A percentile compares a stretch with the other conserved stretches of the same genome.
phyloP scores from a whole-genome alignment of 2,888 invertebrate genomes.

The Rhimphoctona megacephalus region DNA sequence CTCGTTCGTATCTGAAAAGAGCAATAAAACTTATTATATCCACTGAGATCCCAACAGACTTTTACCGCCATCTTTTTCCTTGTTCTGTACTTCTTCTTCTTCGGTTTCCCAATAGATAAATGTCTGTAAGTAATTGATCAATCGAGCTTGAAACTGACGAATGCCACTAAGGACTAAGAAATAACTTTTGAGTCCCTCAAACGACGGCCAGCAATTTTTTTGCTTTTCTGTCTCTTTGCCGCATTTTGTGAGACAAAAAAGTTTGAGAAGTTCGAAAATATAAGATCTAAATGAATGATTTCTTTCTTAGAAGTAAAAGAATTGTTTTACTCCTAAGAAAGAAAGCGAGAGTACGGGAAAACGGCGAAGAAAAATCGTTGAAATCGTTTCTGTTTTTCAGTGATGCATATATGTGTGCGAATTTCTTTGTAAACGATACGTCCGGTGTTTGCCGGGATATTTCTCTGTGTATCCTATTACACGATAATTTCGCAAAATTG shows the following conservation, averaged over 20 bases:
- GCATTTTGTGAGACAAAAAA: background rate
- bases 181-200: conserved; percentile 3
- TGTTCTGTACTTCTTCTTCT: conserved; percentile 28
- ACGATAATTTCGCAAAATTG: conserved; percentile 7
- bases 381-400: conserved; percentile 36
- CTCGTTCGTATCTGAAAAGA: conserved; percentile 61
- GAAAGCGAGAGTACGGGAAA: background rate
- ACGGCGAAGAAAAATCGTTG: background rate
- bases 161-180: conserved; percentile 33
- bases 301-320: no score
- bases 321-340: background rate
- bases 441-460: background rate
- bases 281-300: background rate
- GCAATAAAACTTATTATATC: conserved; percentile 56
- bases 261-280: background rate
- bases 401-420: conserved; percentile 21
- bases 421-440: conserved; percentile 31
- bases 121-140: conserved; percentile 63
- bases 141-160: conserved; percentile 52
- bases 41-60: conserved; percentile 36
- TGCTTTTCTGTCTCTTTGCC: background rate
- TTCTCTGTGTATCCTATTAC: background rate
- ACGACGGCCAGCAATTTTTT: conserved; percentile 10
- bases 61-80: conserved; percentile 19
- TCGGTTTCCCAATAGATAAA: conserved; percentile 47